Evolutionary conservation across 2,888 invertebrate genomes (phyloP), one percentile per base, ranked within the genome.

Genomic region (Fabriciana adippe): DNA sequence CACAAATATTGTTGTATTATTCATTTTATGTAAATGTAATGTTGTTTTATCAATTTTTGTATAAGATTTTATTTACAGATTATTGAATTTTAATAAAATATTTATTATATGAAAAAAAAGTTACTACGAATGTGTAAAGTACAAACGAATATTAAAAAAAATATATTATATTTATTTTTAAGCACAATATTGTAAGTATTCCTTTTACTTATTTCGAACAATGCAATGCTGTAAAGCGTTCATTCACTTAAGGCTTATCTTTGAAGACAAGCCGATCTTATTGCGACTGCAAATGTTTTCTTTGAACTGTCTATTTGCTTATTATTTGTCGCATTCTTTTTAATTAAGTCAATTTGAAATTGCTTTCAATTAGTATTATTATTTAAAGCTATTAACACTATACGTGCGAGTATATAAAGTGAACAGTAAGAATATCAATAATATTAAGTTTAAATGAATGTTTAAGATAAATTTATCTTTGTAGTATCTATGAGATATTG

Each of bases 191-290:
- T 51, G 4, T 16, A 51, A 61, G 13, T 41, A 53, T 16, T 16
- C 47, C 53, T 59, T 53, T 53, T 35, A 48, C 18, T 31, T 35
- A 8, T 35, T n/a, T 48, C 6, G 26, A 64, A 69, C 68, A 68
- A 68, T 54, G 61, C 48, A 45, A 35, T 51, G 35, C 51, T 53
- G 65, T 69, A 66, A 66, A 67, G 56, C 56, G 69, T 67, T 50
- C 73, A 60, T 73, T 72, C 75, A 71, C 73, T 67, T 63, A 65
- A 62, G 69, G 61, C 61, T 74, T 74, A 75, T 74, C 73, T 71
- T 69, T 57, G 55, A 68, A 64, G 66, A 66, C 56, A 14, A 55
- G 48, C 55, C 41, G 66, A 64, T 48, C 66, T 57, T 62, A 66
- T 63, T 64, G 57, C 69, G 61, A 69, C 67, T 68, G 68, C 66